Evolutionary conservation across 2,888 invertebrate species (phyloP).

Genomic region (Lypha dubia): DNA sequence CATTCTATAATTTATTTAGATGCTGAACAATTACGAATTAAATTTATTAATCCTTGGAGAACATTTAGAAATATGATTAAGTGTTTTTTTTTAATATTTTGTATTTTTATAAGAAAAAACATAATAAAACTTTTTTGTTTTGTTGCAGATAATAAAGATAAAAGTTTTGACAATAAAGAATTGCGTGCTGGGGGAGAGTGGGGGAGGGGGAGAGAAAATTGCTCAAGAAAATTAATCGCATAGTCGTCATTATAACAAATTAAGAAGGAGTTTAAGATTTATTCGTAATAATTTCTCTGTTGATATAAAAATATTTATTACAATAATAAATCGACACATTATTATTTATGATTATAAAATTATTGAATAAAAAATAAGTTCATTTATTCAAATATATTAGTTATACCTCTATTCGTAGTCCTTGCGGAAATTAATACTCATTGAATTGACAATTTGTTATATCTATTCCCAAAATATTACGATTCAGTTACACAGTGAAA

Average conservation of each 20-base stretch:
- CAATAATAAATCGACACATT: too few relatives aligned
- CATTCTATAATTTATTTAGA: constrained; percentile 53
- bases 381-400: too few relatives aligned
- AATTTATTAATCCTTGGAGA: constrained; percentile 68
- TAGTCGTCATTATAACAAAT: not conserved
- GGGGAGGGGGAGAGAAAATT: too few relatives aligned
- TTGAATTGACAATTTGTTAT: too few relatives aligned
- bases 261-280: not conserved
- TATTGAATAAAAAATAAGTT: too few relatives aligned
- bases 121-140: constrained; percentile 12
- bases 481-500: too few relatives aligned
- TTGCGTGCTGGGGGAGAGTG: not conserved
- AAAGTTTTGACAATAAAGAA: constrained; percentile 41
- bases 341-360: too few relatives aligned
- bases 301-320: too few relatives aligned
- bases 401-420: too few relatives aligned
- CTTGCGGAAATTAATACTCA: too few relatives aligned
- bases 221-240: not conserved
- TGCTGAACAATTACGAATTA: constrained; percentile 39
- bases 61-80: constrained; percentile 70
- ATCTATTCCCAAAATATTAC: too few relatives aligned
- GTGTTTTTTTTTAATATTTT: constrained; percentile 19
- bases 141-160: constrained; percentile 23
- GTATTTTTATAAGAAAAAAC: not conserved
- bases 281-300: too few relatives aligned